Base-by-base conservation (phyloP, 2,888 invertebrate genomes). In the Ennomos quercinarius region DNA sequence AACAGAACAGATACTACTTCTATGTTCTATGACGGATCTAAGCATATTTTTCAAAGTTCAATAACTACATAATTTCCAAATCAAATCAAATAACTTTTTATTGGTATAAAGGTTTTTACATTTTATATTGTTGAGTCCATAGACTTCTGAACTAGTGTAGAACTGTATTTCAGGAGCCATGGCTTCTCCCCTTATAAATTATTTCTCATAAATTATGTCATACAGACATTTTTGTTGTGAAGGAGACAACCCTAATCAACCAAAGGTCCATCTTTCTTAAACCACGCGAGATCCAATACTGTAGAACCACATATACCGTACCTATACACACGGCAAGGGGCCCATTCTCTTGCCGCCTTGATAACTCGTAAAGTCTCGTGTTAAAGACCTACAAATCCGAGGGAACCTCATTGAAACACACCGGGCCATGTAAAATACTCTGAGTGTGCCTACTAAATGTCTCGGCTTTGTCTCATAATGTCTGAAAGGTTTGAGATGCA, bases 351-450 rank as follows among this genome's bases (percentile, higher is more conserved):
- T 81, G 80, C 77, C 72, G 74, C 76, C 80, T 83, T 73, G 74
- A 76, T 74, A 78, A 75, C 80, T 81, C 85, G 76, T 87, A 85
- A 87, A 87, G 78, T 76, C 76, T 76, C 72, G 78, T 81, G 77
- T 83, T 82, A 80, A 83, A 73, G 73, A 77, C 77, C 72, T 69
- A 66, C 69, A 67, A 66, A 71, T 52, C 62, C 46, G 48, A 58
- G 48, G 40, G 49, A 39, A 51, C 11, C 47, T 54, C 60, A 61
- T 56, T 61, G 51, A 52, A 61, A 43, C 60, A 51, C 51, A 44
- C 54, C 54, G 54, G 43, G 45, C 34, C 40, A 36, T 50, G 58
- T 60, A 54, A 60, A 60, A 45, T 61, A 56, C 51, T 43, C 51
- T 36, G 47, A 43, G 51, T 51, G 50, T 56, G 43, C 43, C 47